phyloP scores from a whole-genome alignment of 2,888 invertebrate species.

The Troilus luridus region DNA sequence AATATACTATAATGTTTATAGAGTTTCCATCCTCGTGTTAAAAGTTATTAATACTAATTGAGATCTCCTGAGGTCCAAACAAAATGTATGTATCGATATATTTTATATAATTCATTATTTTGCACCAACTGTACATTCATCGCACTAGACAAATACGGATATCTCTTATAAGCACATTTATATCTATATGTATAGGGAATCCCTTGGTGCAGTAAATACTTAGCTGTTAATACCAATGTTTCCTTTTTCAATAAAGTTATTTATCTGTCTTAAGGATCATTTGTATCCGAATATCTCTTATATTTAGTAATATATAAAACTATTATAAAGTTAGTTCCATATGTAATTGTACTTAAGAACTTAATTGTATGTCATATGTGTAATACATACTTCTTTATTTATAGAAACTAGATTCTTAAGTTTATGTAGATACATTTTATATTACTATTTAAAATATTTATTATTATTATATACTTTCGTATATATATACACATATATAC shows the following conservation, averaged over 20 bases:
- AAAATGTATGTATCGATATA: conserved; percentile 52
- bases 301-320: conserved; percentile 39
- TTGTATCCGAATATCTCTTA: conserved; percentile 41
- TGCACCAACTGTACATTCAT: conserved; percentile 39
- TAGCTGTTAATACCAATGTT: conserved; percentile 54
- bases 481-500: conserved; percentile 50
- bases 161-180: conserved; percentile 50
- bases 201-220: conserved; percentile 51
- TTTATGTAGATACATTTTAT: conserved; percentile 59
- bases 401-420: conserved; percentile 57
- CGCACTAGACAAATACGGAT: neutral
- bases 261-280: conserved; percentile 55
- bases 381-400: conserved; percentile 54
- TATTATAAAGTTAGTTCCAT: conserved; percentile 54
- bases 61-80: conserved; percentile 55
- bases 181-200: conserved; percentile 50
- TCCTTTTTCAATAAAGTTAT: conserved; percentile 48
- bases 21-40: conserved; percentile 11
- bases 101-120: conserved; percentile 52
- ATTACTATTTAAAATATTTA: conserved; percentile 58
- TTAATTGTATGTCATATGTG: conserved; percentile 52
- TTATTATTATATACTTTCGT: conserved; percentile 53
- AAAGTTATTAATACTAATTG: conserved; percentile 19
- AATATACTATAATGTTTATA: neutral
- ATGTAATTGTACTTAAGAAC: conserved; percentile 56